These are phyloP conservation scores for Trichomalopsis sarcophagae DNA, from an alignment of 1,140 invertebrate species.

Conservation along the genomic window DNA sequence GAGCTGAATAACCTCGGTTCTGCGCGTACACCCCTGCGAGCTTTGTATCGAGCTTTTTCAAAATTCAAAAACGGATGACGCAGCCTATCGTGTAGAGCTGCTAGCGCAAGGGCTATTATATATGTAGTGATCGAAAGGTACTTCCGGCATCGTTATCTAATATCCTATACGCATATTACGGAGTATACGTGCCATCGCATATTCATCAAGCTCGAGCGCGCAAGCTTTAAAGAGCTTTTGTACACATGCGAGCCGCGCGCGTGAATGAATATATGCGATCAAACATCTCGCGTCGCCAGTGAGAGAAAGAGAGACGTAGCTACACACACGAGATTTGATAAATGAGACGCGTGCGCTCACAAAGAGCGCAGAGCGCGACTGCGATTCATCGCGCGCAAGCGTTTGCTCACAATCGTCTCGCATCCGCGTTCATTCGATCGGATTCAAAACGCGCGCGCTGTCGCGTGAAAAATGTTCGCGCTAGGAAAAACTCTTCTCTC, in stretches of 20 bases:
- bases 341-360: not conserved
- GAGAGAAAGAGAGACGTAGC: not conserved
- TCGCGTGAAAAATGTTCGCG: too few species aligned
- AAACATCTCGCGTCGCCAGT: not conserved
- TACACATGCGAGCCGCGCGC: not conserved
- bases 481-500: too few species aligned
- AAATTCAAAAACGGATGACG: not conserved
- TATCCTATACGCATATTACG: too few species aligned
- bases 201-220: not conserved
- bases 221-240: slow-evolving; percentile 1
- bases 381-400: too few species aligned
- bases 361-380: not conserved
- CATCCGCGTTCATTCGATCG: not conserved
- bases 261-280: not conserved
- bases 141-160: too few species aligned
- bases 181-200: not conserved
- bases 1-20: not conserved
- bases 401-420: too few species aligned
- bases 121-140: too few species aligned
- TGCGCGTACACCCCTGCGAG: too few species aligned
- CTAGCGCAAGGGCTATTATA: too few species aligned
- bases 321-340: not conserved
- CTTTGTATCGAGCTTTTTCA: too few species aligned
- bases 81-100: too few species aligned
- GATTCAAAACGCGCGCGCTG: not conserved